Percentiles rank a stretch among this genome's conserved stretches.
Conservation (phyloP, 2,797 vertebrate genomes). For the Phrynocephalus forsythii region DNA sequence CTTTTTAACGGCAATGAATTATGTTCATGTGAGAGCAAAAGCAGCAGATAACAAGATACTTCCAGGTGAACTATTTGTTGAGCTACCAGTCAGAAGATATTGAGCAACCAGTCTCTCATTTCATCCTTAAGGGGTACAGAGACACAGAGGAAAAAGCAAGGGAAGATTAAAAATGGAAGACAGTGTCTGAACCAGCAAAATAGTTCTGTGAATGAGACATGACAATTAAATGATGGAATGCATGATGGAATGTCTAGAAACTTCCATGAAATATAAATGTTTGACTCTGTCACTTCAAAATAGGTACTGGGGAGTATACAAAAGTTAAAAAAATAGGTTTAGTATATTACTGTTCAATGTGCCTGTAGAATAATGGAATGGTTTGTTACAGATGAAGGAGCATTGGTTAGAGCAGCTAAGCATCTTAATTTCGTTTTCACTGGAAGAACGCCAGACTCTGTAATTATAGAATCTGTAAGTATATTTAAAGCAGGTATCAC, state of each 20-base stretch:
- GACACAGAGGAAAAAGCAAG: not conserved
- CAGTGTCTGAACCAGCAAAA: not conserved
- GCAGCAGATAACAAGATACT: not conserved
- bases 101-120: not conserved
- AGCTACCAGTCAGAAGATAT: not conserved
- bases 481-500: constrained; percentile 14
- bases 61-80: not conserved
- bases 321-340: not conserved
- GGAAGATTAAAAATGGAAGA: not conserved
- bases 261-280: not conserved
- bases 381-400: constrained; percentile 89
- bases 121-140: not conserved
- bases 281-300: not conserved
- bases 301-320: not conserved
- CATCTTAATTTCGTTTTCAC: constrained; percentile 93
- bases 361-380: constrained; percentile 30
- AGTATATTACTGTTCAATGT: not conserved
- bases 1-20: not conserved
- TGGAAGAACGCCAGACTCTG: constrained; percentile 93
- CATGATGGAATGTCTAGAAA: not conserved
- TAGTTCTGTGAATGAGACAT: not conserved
- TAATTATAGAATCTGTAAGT: constrained; percentile 93
- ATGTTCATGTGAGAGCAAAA: not conserved
- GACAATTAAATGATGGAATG: not conserved
- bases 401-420: constrained; percentile 92